Base-by-base conservation (phyloP, 2,113 vertebrate species). In the Cairina moschata region DNA sequence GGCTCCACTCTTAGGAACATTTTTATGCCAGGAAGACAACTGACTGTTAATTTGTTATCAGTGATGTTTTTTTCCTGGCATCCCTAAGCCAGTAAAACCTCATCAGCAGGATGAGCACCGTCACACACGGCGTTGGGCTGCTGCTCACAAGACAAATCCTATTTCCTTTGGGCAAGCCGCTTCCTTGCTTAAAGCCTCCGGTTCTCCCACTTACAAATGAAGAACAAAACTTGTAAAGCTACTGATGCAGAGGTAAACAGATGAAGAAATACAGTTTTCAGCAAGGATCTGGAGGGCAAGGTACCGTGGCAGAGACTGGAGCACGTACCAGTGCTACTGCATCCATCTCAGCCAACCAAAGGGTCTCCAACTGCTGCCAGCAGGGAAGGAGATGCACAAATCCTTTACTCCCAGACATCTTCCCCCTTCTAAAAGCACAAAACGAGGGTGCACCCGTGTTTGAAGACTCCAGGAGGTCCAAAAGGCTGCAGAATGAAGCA, bases 321-420 rank as follows among this genome's bases (percentile, higher is more conserved):
- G 32, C 55, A 32, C 4, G 0, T 18, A 17, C 21, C 9, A 1
- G 44, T 0, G 0, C 56, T 67, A 15, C 8, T 3, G 0, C 28
- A 21, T n/a, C 80, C 29, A 28, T 7, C 6, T 6, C 13, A 28
- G 44, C 54, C 42, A 56, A 62, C 9, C 2, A 3, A 17, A 69
- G 7, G 4, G 26, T 18, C 42, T 65, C 60, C 55, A 42, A 42
- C 40, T 28, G 20, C n/a, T 48, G 48, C n/a, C 14, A 13, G 18
- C 34, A 54, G n/a, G 31, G 46, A 67, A 79, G 0, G 1, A 44
- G 48, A 6, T 0, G 77, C 38, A 56, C 17, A 36, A 63, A 60
- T 22, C 32, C 54, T 56, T 8, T 54, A 76, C 25, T 38, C 21
- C 21, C 6, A 52, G 50, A 44, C 13, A 52, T 6, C 40, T 38